phyloP scores from a whole-genome alignment of 2,888 invertebrate species.

The Fragum whitleyi region DNA sequence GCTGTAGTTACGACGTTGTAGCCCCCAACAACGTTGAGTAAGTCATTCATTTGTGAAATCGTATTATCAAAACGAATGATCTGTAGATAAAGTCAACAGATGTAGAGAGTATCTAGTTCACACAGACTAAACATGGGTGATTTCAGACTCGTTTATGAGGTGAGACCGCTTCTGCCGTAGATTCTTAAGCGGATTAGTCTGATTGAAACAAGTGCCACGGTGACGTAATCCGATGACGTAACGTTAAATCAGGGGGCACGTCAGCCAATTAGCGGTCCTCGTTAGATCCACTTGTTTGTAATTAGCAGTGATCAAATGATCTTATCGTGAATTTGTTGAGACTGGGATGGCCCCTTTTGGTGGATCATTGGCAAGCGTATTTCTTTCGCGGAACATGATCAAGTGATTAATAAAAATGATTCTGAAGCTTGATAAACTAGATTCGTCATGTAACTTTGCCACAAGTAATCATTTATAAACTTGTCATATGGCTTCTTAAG shows the following conservation, averaged over 20 bases:
- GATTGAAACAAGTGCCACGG: slow-evolving; percentile 40
- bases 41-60: slow-evolving; percentile 55
- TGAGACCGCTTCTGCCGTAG: slow-evolving; percentile 35
- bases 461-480: no score
- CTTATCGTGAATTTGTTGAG: slow-evolving; percentile 11
- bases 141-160: slow-evolving; percentile 32
- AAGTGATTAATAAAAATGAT: no score
- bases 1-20: no score
- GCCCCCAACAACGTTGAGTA: slow-evolving; percentile 10
- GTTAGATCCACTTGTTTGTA: slow-evolving; percentile 25
- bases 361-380: no score
- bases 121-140: slow-evolving; percentile 52
- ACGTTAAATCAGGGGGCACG: slow-evolving; percentile 20
- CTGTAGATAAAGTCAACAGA: slow-evolving; percentile 56
- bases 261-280: slow-evolving; percentile 28
- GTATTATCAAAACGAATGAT: slow-evolving; percentile 46
- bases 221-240: slow-evolving; percentile 15
- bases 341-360: not conserved
- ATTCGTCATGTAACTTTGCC: no score
- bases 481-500: no score
- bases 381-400: no score
- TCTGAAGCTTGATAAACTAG: no score
- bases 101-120: slow-evolving; percentile 55
- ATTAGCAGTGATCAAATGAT: slow-evolving; percentile 3
- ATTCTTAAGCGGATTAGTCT: slow-evolving; percentile 43